phyloP scores from a whole-genome alignment of 2,888 invertebrate genomes.

The Drosophila acutilabella region DNA sequence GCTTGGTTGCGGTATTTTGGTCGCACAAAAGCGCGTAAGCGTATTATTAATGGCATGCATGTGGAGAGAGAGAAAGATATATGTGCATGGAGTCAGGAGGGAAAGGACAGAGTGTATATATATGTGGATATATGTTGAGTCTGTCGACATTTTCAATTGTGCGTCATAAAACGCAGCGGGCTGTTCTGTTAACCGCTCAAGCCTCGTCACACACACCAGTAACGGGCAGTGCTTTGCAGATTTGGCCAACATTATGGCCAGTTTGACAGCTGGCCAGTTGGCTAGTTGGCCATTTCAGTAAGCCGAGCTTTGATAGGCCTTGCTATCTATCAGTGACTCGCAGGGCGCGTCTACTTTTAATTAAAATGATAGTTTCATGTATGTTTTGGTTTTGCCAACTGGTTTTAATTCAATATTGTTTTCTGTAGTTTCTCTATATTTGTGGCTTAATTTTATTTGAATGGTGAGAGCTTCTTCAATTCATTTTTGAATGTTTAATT shows the following conservation, averaged over 20 bases:
- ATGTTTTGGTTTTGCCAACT: conserved; percentile 10
- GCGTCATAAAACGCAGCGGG: conserved; percentile 45
- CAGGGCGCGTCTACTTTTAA: conserved; percentile 15
- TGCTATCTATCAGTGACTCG: conserved; percentile 49
- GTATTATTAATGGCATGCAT: conserved; percentile 74
- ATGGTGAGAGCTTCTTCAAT: no score
- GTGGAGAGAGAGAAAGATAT: conserved; percentile 1
- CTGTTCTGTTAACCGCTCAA: conserved; percentile 13
- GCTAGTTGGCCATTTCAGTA: conserved; percentile 12
- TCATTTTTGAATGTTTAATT: no score
- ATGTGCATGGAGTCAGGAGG: background rate
- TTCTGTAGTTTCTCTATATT: background rate
- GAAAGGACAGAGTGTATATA: conserved; percentile 4
- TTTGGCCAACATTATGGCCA: conserved; percentile 55
- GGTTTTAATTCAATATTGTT: conserved; percentile 46
- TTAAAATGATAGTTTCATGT: conserved; percentile 26
- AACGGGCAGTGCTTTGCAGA: conserved; percentile 44
- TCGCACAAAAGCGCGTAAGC: conserved; percentile 78
- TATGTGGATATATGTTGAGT: conserved; percentile 9
- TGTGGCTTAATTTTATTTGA: no score
- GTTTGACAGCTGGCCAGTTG: conserved; percentile 5
- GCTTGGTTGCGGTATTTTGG: conserved; percentile 31
- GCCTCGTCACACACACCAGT: conserved; percentile 5
- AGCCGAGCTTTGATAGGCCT: conserved; percentile 6
- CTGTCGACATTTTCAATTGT: conserved; percentile 57